phyloP scores from a whole-genome alignment of 2,113 vertebrate species.

The Setophaga coronata region DNA sequence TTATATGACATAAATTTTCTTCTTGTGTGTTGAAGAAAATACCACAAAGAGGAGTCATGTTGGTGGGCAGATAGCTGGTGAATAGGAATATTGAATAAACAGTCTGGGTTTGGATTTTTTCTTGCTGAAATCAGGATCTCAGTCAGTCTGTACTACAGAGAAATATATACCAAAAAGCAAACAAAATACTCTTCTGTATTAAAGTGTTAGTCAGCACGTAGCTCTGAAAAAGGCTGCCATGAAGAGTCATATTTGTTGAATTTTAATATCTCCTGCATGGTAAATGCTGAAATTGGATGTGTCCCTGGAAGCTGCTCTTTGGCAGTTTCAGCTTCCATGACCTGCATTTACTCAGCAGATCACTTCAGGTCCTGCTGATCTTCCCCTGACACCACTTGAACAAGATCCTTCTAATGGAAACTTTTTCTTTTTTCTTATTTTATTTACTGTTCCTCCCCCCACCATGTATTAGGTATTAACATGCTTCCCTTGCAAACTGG shows the following conservation, averaged over 20 bases:
- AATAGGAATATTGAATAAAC: neutral
- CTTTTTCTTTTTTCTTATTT: neutral
- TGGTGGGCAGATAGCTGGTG: neutral
- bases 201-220: conserved; percentile 20
- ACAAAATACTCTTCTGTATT: neutral
- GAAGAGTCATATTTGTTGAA: neutral
- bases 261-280: conserved; percentile 57
- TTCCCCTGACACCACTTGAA: conserved; percentile 14
- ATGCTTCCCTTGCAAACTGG: conserved; percentile 49
- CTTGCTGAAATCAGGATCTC: neutral
- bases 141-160: neutral
- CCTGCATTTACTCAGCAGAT: conserved; percentile 37
- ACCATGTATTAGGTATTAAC: neutral
- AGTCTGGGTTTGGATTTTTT: neutral
- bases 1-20: neutral
- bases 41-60: neutral
- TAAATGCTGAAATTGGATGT: conserved; percentile 53
- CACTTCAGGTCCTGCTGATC: conserved; percentile 6
- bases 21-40: neutral
- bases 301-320: conserved; percentile 49
- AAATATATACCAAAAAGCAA: conserved; percentile 15
- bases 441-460: neutral
- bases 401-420: neutral
- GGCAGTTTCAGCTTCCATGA: conserved; percentile 44
- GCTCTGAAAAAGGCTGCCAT: neutral